A percentile compares a stretch with the other conserved stretches of the same genome.
These are phyloP conservation scores for Dryadula phaetusa DNA, from an alignment of 2,888 invertebrate species.

Conservation along the genomic window DNA sequence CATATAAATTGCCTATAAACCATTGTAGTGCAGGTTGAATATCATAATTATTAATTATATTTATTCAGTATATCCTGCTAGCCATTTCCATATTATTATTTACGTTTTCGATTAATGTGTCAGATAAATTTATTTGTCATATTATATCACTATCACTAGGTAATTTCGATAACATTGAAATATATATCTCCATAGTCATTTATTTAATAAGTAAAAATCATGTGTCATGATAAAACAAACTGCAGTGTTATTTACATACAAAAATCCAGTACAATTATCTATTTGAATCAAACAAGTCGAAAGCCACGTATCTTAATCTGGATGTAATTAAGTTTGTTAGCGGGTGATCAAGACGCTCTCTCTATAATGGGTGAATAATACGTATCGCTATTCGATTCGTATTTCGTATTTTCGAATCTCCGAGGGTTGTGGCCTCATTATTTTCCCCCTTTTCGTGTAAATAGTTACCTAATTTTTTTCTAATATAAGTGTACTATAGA, in stretches of 20 bases:
- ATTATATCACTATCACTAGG: conserved; percentile 13
- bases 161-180: conserved; percentile 10
- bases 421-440: conserved; percentile 84
- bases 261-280: conserved; percentile 2
- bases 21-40: conserved; percentile 29
- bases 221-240: neutral
- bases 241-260: neutral
- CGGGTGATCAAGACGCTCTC: conserved; percentile 62
- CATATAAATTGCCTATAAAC: conserved; percentile 48
- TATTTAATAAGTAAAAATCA: neutral
- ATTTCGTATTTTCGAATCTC: conserved; percentile 78
- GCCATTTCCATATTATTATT: conserved; percentile 30
- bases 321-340: conserved; percentile 50
- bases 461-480: conserved; percentile 83
- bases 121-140: conserved; percentile 28
- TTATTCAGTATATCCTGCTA: conserved; percentile 32
- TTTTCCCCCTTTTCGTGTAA: conserved; percentile 84
- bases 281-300: neutral
- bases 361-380: conserved; percentile 68
- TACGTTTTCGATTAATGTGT: conserved; percentile 28
- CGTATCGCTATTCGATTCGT: conserved; percentile 61
- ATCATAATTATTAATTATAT: conserved; percentile 37
- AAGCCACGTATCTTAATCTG: conserved; percentile 45
- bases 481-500: conserved; percentile 77
- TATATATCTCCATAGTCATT: neutral